These are phyloP conservation scores for Sakesphorus luctuosus DNA, from an alignment of 2,113 vertebrate genomes.

Conservation along the genomic window DNA sequence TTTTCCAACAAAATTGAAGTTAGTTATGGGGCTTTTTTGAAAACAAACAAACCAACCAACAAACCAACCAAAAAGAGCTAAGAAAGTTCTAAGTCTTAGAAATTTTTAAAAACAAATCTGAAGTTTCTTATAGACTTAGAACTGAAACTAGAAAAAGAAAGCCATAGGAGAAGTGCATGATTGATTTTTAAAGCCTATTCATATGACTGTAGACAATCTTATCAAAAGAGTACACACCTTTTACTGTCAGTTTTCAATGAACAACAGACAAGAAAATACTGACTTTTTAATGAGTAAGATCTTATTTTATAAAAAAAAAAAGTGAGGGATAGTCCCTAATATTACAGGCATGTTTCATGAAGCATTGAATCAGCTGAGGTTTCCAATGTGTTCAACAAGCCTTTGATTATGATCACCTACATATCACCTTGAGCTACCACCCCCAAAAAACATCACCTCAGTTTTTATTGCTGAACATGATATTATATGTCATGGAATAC, in stretches of 20 bases:
- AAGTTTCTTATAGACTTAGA: background rate
- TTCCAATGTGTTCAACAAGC: background rate
- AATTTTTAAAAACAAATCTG: background rate
- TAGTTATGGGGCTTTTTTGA: background rate
- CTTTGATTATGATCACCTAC: background rate
- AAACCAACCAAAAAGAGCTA: background rate
- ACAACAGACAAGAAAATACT: background rate
- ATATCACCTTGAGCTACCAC: background rate
- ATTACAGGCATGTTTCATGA: background rate
- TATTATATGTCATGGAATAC: background rate
- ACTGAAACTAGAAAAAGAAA: background rate
- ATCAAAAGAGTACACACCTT: background rate
- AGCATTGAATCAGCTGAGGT: background rate
- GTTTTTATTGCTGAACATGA: background rate
- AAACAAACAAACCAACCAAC: background rate
- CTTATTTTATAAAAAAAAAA: background rate
- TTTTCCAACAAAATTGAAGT: background rate
- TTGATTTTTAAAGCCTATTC: background rate
- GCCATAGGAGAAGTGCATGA: background rate
- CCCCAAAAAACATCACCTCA: background rate
- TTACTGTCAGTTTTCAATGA: background rate
- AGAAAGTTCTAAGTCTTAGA: background rate
- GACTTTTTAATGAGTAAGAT: background rate
- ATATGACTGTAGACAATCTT: background rate
- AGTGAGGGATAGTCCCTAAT: background rate